These are phyloP conservation scores for Drosophila miranda DNA, from an alignment of 1,140 invertebrate genomes.

Conservation along the genomic window DNA sequence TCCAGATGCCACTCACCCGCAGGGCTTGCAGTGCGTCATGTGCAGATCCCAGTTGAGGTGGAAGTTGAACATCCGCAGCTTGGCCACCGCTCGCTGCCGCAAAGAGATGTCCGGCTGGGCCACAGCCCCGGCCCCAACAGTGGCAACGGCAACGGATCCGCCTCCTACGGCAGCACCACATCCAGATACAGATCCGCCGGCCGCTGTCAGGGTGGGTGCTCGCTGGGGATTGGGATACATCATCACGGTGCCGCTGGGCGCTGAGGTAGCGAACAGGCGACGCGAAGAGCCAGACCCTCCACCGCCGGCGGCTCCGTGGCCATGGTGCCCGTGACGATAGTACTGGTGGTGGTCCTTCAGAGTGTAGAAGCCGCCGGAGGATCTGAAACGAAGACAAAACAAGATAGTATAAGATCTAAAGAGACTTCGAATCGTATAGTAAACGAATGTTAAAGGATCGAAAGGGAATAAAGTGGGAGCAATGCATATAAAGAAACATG, in stretches of 20 bases:
- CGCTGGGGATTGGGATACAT: conserved; percentile 76
- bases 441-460: not conserved
- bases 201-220: conserved; percentile 16
- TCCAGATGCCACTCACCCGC: conserved; percentile 71
- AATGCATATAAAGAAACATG: too few relatives aligned
- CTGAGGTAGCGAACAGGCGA: conserved; percentile 72
- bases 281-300: conserved; percentile 51
- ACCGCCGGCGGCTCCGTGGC: conserved; percentile 25
- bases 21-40: conserved; percentile 82
- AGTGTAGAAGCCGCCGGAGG: conserved; percentile 78
- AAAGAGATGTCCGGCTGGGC: conserved; percentile 75
- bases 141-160: not conserved
- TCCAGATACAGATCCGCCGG: conserved; percentile 4
- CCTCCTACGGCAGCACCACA: not conserved
- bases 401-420: not conserved
- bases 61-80: conserved; percentile 82
- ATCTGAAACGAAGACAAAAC: conserved; percentile 50
- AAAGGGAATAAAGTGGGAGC: not conserved
- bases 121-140: conserved; percentile 4
- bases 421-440: not conserved
- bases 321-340: conserved; percentile 54
- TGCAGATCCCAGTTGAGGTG: conserved; percentile 82
- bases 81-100: conserved; percentile 80
- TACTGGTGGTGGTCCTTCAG: conserved; percentile 74
- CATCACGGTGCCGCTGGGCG: conserved; percentile 79